A percentile compares a stretch with the other conserved stretches of the same genome.
Conservation (phyloP, 35 echinoderm and acorn worm genomes). For the Patiria miniata region DNA sequence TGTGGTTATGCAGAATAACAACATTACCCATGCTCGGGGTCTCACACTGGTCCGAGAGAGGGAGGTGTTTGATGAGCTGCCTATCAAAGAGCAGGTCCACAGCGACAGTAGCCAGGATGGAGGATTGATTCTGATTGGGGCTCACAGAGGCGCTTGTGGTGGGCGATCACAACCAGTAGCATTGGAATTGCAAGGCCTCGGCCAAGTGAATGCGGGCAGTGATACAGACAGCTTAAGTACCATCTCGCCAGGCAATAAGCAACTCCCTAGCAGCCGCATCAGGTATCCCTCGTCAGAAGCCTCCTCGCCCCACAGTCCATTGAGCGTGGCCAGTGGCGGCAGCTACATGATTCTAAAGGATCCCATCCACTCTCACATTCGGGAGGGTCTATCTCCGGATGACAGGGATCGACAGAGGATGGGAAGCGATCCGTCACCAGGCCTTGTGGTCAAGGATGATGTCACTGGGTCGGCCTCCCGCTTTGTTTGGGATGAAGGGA, state of each 20-base stretch:
- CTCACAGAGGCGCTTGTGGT: not conserved
- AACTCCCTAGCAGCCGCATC: not conserved
- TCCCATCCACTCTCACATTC: too few species aligned
- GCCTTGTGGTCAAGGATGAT: too few species aligned
- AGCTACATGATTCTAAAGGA: not conserved
- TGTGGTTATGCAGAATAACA: too few species aligned
- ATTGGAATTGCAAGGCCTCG: not conserved
- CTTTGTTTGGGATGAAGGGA: too few species aligned
- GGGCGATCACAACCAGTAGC: not conserved
- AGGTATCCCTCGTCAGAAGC: not conserved
- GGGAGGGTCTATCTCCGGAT: too few species aligned
- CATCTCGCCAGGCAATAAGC: not conserved
- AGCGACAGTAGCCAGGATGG: not conserved
- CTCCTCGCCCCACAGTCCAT: not conserved
- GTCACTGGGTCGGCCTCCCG: too few species aligned
- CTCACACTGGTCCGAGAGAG: not conserved
- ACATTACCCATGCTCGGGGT: too few species aligned
- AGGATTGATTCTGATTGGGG: too few species aligned
- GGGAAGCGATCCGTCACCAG: too few species aligned
- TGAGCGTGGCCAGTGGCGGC: not conserved
- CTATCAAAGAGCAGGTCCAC: not conserved
- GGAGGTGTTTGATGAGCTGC: not conserved
- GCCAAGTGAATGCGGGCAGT: too few species aligned
- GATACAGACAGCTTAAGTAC: not conserved
- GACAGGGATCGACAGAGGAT: too few species aligned